These are phyloP conservation scores for Tethya wilhelma DNA, from an alignment of 37 sponge, comb jelly and placozoan genomes.

Conservation along the genomic window DNA sequence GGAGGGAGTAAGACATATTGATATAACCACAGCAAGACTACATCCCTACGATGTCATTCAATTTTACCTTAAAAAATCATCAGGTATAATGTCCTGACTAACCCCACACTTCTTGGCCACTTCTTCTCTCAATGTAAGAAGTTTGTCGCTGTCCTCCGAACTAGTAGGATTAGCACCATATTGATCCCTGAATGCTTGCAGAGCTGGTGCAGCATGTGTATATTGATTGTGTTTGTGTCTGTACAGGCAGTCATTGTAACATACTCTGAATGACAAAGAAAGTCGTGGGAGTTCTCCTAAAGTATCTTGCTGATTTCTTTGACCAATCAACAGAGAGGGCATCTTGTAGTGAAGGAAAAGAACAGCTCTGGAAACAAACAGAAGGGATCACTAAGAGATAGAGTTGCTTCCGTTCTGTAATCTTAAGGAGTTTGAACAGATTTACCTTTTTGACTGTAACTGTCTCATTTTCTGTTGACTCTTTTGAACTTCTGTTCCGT, in stretches of 20 bases:
- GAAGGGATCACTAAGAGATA: neutral
- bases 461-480: slow-evolving; percentile 6
- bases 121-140: slow-evolving; percentile 15
- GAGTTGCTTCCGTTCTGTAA: neutral
- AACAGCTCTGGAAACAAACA: slow-evolving; percentile 13
- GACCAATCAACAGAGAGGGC: slow-evolving; percentile 49
- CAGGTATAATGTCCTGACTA: slow-evolving; percentile 26
- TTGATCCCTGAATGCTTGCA: slow-evolving; percentile 66
- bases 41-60: neutral
- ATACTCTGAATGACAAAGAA: slow-evolving; percentile 65
- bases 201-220: slow-evolving; percentile 14
- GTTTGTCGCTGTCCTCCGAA: slow-evolving; percentile 15
- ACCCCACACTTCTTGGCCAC: slow-evolving; percentile 32
- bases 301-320: slow-evolving; percentile 43
- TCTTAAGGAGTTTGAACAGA: neutral
- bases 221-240: neutral
- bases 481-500: neutral
- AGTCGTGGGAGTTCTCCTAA: slow-evolving; percentile 60
- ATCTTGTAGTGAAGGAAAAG: slow-evolving; percentile 54
- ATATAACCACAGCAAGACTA: neutral
- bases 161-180: slow-evolving; percentile 19
- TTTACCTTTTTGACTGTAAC: slow-evolving; percentile 44
- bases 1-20: neutral
- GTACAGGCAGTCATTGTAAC: neutral
- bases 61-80: slow-evolving; percentile 32